Percentiles rank a stretch among this genome's conserved stretches.
Conservation (phyloP, 2,113 vertebrate genomes). For the Oncorhynchus kisutch region DNA sequence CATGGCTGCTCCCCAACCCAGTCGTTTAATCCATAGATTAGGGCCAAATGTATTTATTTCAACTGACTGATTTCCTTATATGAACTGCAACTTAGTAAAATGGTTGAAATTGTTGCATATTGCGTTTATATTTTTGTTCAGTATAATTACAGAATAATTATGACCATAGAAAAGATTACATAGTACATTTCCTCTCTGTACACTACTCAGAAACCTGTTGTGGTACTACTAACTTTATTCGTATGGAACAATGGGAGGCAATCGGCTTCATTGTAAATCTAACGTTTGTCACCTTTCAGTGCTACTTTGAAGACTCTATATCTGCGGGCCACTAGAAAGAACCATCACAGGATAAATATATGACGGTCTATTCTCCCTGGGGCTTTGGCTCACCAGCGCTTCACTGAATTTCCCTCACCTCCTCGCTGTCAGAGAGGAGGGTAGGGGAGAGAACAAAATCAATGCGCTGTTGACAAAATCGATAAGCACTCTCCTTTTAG, state of each 20-base stretch:
- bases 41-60: too few relatives aligned
- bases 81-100: too few relatives aligned
- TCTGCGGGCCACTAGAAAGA: conserved; percentile 49
- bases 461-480: conserved; percentile 75
- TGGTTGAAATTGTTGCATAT: too few relatives aligned
- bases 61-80: too few relatives aligned
- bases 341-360: conserved; percentile 44
- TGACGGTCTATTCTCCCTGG: conserved; percentile 33
- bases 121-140: not conserved
- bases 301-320: conserved; percentile 44
- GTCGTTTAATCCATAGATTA: too few relatives aligned
- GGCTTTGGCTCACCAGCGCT: conserved; percentile 40
- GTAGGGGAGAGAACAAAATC: conserved; percentile 53
- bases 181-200: too few relatives aligned
- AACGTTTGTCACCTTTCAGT: not conserved
- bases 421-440: conserved; percentile 14
- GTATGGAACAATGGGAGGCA: too few relatives aligned
- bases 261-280: not conserved
- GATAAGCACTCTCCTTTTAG: conserved; percentile 70
- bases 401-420: conserved; percentile 37
- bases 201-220: too few relatives aligned
- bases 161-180: too few relatives aligned
- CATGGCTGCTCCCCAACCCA: too few relatives aligned
- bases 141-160: too few relatives aligned
- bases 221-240: too few relatives aligned